Base-by-base conservation (phyloP, 2,888 invertebrate species). In the Mechanitis messenoides region DNA sequence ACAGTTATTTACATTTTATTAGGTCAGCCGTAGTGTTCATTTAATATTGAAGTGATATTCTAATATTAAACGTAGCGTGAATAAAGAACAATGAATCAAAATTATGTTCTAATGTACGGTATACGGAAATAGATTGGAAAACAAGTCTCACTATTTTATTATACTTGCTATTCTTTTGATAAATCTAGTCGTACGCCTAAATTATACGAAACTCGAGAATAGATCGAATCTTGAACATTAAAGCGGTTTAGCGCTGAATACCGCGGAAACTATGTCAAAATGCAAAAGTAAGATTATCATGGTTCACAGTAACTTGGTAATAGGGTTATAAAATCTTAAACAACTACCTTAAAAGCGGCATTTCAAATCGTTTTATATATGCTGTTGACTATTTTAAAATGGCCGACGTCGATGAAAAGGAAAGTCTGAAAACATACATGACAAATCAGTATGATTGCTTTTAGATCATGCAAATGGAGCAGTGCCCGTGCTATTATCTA, bases 381-480 rank as follows among this genome's bases (percentile, higher is more conserved):
- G 31, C 28, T 7, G 50, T 31, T 50, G 31, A 50, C 31, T 50
- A 50, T 31, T 50, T 50, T 50, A 50, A 60, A 60, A 60, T 55
- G 58, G 57, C 20, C 33, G 61, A 59, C 54, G 61, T 58, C 56
- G 65, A 65, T 71, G 72, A 75, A 74, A 77, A 70, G 76, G 78
- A 80, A 80, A 81, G 78, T 78, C 68, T 71, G 62, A 74, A 73
- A 71, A 67, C 70, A 68, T 69, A 74, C 67, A 71, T 70, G 68
- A 72, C 70, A 72, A 76, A 76, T 73, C 67, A 69, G 71, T 66
- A 68, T 75, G 73, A 76, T 75, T 73, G 74, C 72, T 75, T 72
- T 72, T 74, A 73, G 74, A 75, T 75, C 73, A 71, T 74, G 74
- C 77, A 76, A 75, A 76, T 75, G 74, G 77, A 78, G 75, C 71